phyloP scores from a whole-genome alignment of 2,797 vertebrate genomes.

The Coregonus suidteri region DNA sequence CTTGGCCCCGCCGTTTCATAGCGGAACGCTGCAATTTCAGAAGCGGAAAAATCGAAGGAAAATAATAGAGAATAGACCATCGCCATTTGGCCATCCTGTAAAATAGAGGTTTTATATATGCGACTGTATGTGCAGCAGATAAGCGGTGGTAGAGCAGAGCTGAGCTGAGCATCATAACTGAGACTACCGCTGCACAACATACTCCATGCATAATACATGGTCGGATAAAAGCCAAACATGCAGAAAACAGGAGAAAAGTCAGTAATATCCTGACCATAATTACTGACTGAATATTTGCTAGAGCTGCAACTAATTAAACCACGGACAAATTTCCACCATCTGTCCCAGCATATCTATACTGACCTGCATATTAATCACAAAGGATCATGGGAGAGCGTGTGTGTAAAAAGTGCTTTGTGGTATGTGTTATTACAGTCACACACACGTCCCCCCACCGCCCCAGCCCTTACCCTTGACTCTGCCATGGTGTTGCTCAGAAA shows the following conservation, averaged over 20 bases:
- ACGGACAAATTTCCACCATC: slow-evolving; percentile 71
- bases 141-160: slow-evolving; percentile 41
- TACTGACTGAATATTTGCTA: slow-evolving; percentile 77
- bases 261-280: slow-evolving; percentile 74
- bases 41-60: slow-evolving; percentile 59
- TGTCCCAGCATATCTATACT: slow-evolving; percentile 64
- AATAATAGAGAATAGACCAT: slow-evolving; percentile 58
- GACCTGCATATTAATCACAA: slow-evolving; percentile 77
- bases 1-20: slow-evolving; percentile 46
- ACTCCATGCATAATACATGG: slow-evolving; percentile 80
- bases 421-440: slow-evolving; percentile 30
- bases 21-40: slow-evolving; percentile 62
- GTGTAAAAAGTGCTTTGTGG: slow-evolving; percentile 22
- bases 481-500: slow-evolving; percentile 39
- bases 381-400: slow-evolving; percentile 44
- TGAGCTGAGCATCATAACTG: slow-evolving; percentile 24
- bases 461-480: slow-evolving; percentile 22
- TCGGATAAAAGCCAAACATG: slow-evolving; percentile 78
- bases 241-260: slow-evolving; percentile 76
- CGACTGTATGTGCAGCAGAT: slow-evolving; percentile 4
- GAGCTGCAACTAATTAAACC: slow-evolving; percentile 79
- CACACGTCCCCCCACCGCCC: neutral
- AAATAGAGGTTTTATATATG: slow-evolving; percentile 45
- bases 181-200: slow-evolving; percentile 57
- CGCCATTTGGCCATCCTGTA: slow-evolving; percentile 47